Evolutionary conservation across 2,797 vertebrate species (phyloP), one percentile per base, ranked within the genome.

Genomic region (Halcyon smyrnensis): DNA sequence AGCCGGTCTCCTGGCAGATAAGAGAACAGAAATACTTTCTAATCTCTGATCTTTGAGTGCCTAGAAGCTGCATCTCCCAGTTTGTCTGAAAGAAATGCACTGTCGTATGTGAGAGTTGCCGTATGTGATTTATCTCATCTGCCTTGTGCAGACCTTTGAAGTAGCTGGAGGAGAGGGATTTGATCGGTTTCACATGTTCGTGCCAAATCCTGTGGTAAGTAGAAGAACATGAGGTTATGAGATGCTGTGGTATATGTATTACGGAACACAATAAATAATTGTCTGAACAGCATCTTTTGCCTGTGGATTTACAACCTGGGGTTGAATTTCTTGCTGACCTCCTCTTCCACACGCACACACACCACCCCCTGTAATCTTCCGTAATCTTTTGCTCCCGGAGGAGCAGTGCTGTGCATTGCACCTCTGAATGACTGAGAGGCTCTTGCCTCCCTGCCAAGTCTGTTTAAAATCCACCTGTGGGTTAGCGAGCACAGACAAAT

Each of bases 1-100:
- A 90, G 84, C 56, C 25, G 63, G 30, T 86, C 54, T 93, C 32
- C 43, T 48, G 54, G 36, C 41, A 84, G 77, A 51, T 90, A 39
- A 92, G 36, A 89, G 53, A 79, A 69, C 36, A 91, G 37, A 73
- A 90, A 63, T 84, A 43, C 36, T 90, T 95, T 36, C 19, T 89
- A 45, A 59, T 95, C 70, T 84, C 43, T 77, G 57, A 59, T 90
- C 41, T 91, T 69, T n/a, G 46, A 69, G 41, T 76, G 70, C 78
- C 70, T 92, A 68, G 75, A 89, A 85, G 60, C 87, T 89, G 25
- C 8, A 3, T 70, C 68, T 89, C 60, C 24, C 27, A 12, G n/a
- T 76, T 51, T 23, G 14, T 79, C 53, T 90, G 80, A 89, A 89
- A 90, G 70, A 92, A 94, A 59, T 64, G 46, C 21, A 8, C 41